Evolutionary conservation across 2,113 vertebrate genomes (phyloP), one percentile per base, ranked within the genome.

Genomic region (Aegithalos caudatus): DNA sequence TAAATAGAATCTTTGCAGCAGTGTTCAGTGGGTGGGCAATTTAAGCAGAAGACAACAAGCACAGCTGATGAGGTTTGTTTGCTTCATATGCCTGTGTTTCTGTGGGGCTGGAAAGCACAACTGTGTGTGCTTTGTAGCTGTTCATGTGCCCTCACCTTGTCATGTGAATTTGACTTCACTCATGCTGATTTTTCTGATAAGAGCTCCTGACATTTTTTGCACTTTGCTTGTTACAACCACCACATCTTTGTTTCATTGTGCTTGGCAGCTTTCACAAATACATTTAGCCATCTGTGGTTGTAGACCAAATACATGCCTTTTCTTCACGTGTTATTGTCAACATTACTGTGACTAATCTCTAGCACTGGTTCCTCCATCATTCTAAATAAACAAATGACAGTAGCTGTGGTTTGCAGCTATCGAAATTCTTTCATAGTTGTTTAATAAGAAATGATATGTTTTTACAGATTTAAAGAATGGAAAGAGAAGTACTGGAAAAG

Each of bases 1-100:
- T 85, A 96, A 96, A 95, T n/a, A 94, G 38, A 48, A 82, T 54
- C 35, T 78, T 84, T 76, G 38, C 44, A 76, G 58, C 35, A 89
- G n/a, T 42, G n/a, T 72, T 95, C 21, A 6, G 25, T 74, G 76
- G 38, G 28, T 85, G 80, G 88, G 80, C 96, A 86, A 94, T 95
- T 87, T 83, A 92, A 91, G n/a, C 48, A 79, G 83, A 96, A 27
- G 27, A 65, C 51, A 96, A 81, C 40, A 78, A 94, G 45, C 7
- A 40, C 78, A 81, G 54, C 54, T 80, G 57, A 64, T 74, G 47
- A 81, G 45, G 58, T 86, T 90, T 45, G 37, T 50, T 73, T 90
- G 27, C 28, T 87, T 96, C 29, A 2, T 88, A 54, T 53, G 12
- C 89, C 57, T 37, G 11, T 93, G 62, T n/a, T 84, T 79, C 56